These are phyloP conservation scores for Operophtera brumata DNA, from an alignment of 2,888 invertebrate species.

Conservation along the genomic window DNA sequence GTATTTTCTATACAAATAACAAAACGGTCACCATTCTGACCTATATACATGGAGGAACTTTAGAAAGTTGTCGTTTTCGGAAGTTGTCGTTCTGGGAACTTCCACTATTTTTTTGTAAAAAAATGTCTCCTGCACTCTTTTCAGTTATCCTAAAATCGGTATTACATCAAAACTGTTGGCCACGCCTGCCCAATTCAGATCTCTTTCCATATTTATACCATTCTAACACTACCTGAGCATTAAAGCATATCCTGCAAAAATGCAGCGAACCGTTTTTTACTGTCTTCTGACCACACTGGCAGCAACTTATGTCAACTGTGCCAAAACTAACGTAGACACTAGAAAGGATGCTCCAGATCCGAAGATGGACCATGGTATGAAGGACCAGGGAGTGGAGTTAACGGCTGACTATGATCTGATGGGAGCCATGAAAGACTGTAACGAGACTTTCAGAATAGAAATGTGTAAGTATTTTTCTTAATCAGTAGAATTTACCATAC, in stretches of 20 bases:
- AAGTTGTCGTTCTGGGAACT: no score
- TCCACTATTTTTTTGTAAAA: no score
- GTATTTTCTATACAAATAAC: no score
- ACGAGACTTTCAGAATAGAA: slow-evolving; percentile 76
- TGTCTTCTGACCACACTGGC: slow-evolving; percentile 1
- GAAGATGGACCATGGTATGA: slow-evolving; percentile 16
- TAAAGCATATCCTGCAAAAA: not conserved
- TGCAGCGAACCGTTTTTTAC: slow-evolving; percentile 5
- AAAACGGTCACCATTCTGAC: no score
- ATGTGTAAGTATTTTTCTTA: slow-evolving; percentile 59
- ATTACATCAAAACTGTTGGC: slow-evolving; percentile 11
- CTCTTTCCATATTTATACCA: slow-evolving; percentile 9
- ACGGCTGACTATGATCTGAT: slow-evolving; percentile 52
- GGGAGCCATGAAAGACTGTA: slow-evolving; percentile 68
- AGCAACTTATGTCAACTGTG: not conserved
- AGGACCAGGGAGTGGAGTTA: slow-evolving; percentile 11
- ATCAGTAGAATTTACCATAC: no score
- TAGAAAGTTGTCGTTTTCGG: no score
- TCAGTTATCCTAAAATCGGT: no score
- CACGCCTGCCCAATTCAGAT: slow-evolving; percentile 1
- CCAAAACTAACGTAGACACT: not conserved
- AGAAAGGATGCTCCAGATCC: not conserved
- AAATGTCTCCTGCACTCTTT: no score
- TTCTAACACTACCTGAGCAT: not conserved
- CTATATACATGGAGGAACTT: no score